phyloP scores from a whole-genome alignment of 2,113 vertebrate genomes.

The Neolamprologus fasciatus region DNA sequence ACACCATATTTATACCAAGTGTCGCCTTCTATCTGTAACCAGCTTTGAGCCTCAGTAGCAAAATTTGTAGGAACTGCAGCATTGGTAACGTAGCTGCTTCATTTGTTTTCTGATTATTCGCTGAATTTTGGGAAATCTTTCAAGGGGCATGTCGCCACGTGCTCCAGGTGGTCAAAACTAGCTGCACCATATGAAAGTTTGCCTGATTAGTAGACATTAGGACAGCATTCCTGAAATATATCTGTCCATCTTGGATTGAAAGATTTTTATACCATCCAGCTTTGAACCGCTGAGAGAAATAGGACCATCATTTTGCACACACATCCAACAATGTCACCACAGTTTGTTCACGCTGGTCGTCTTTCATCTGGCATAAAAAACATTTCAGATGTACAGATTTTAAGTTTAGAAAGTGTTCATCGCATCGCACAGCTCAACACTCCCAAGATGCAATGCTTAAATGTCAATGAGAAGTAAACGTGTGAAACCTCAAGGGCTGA shows the following conservation, averaged over 20 bases:
- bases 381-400: background rate
- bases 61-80: background rate
- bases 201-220: background rate
- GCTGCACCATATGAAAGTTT: background rate
- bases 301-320: background rate
- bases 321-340: fast-evolving
- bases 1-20: background rate
- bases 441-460: background rate
- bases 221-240: background rate
- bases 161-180: background rate
- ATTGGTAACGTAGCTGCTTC: background rate
- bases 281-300: background rate
- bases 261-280: background rate
- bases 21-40: background rate
- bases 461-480: background rate
- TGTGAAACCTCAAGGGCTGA: background rate
- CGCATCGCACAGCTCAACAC: background rate
- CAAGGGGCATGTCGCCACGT: fast-evolving
- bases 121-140: background rate
- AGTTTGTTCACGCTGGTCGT: fast-evolving
- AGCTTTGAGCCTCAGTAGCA: background rate
- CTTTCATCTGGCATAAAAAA: background rate
- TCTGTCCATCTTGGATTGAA: fast-evolving
- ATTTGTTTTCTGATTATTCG: background rate
- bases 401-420: fast-evolving